Base-by-base conservation (phyloP, 2,113 vertebrate genomes). In the Sorex araneus region DNA sequence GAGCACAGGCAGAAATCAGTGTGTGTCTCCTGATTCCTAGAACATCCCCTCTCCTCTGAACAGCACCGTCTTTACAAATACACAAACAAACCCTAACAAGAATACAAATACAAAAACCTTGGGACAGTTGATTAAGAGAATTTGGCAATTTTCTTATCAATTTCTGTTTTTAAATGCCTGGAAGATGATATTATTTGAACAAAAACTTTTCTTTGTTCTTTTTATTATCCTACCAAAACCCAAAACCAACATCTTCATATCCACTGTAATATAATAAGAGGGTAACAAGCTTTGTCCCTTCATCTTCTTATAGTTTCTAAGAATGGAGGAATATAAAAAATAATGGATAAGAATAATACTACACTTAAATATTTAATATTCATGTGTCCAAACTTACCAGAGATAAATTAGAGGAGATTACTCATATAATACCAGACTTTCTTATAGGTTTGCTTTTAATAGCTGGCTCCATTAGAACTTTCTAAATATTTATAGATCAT, bases 401-500 rank as follows among this genome's bases (percentile, higher is more conserved):
- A 84, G 79, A 93, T 54, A 93, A 96, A 93, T 91, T 92, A 89
- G 19, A 9, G 23, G 32, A 67, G 54, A 90, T 94, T 93, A 91
- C n/a, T 93, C 87, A 94, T 86, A 92, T 87, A 95, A 90, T 70
- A 90, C 32, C 82, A 95, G 85, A 90, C 36, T 92, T 90, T 50
- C 70, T 85, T 92, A 87, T 87, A 91, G 50, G 84, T 86, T 93
- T 89, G 45, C 92, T 96, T 96, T 94, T 89, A 96, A 95, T 92
- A 95, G 89, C 69, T 86, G 63, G 18, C 45, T 77, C 87, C 87
- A 75, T 94, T 92, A 93, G 45, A 89, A 90, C 89, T 94, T 96
- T 89, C 95, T 96, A 97, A 96, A 97, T 96, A 97, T 93, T 96
- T 97, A 96, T 95, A 95, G 86, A 92, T 93, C 63, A 91, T 95